Evolutionary conservation across 53 echinoderm and acorn worm species (phyloP).

Genomic region (Paracentrotus lividus): DNA sequence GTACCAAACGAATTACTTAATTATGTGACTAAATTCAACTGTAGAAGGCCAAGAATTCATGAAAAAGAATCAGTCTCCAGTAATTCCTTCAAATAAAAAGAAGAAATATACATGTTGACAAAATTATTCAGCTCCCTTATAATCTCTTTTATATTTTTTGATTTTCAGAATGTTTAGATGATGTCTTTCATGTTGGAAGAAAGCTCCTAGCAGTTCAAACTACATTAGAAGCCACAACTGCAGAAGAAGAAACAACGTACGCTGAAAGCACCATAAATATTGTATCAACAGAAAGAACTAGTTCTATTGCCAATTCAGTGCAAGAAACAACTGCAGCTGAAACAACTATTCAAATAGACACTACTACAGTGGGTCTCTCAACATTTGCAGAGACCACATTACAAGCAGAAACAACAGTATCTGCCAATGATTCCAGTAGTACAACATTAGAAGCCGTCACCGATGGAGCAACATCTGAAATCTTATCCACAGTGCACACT

Average conservation of each 20-base stretch:
- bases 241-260: neutral
- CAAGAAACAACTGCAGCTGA: slow-evolving; percentile 38
- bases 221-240: slow-evolving; percentile 18
- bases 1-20: too few relatives aligned
- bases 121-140: too few relatives aligned
- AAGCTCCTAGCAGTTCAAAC: slow-evolving; percentile 30
- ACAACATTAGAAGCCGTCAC: slow-evolving; percentile 7
- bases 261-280: neutral
- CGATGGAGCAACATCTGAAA: slow-evolving; percentile 10
- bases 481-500: neutral
- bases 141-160: neutral
- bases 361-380: neutral
- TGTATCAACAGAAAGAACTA: slow-evolving; percentile 20
- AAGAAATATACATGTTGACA: too few relatives aligned
- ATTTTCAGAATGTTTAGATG: slow-evolving; percentile 25
- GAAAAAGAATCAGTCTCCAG: too few relatives aligned
- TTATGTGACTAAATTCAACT: too few relatives aligned
- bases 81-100: too few relatives aligned
- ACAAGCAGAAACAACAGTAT: neutral
- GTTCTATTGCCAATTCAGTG: slow-evolving; percentile 10
- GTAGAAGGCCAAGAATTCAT: too few relatives aligned
- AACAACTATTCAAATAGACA: neutral
- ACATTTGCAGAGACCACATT: neutral
- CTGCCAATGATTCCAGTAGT: neutral
- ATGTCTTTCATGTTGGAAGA: slow-evolving; percentile 30